Base-by-base conservation (phyloP, 2,888 invertebrate genomes). In the Gastracanthus pulcherrimus region DNA sequence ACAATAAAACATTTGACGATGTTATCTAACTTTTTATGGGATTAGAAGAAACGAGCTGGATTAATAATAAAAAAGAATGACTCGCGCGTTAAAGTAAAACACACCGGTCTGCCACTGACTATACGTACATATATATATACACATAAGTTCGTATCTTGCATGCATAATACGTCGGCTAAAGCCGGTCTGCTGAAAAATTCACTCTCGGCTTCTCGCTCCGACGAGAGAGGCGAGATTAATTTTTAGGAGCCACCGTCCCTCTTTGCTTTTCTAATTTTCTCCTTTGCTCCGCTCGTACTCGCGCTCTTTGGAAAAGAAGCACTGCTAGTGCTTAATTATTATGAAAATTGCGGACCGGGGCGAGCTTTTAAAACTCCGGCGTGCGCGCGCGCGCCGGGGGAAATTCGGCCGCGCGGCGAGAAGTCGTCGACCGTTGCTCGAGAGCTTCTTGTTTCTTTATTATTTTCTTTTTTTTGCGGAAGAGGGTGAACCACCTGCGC, bases 271-370 rank as follows among this genome's bases (percentile, higher is more conserved):
- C 67, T 74, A 72, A 79, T 79, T 78, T 74, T 58, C 74, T 23
- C 51, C 55, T 67, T 78, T 70, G 71, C 62, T 16, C 34, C 3
- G n/a, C 19, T 16, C 23, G 23, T n/a, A n/a, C n/a, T n/a, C n/a
- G 19, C 5, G 48, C 6, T n/a, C 45, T 45, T n/a, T 19, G 62
- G 23, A 70, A 48, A n/a, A 60, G n/a, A 69, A 29, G 23, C 5
- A 3, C 19, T 19, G 5, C 58, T 29, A 26, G 67, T 34, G 60
- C 67, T 80, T 75, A 60, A 80, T 75, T 80, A 80, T 80, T 75
- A 80, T 67, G 62, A 75, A 75, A 80, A 80, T 80, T 75, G 69
- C 67, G 48, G n/a, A 80, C 75, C 70, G 69, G 60, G 48, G n/a
- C 4, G 34, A n/a, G 69, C 48, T 48, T 31, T 69, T 48, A 29